Evolutionary conservation across 2,797 vertebrate genomes (phyloP).

Genomic region (Dendrocincla fuliginosa): DNA sequence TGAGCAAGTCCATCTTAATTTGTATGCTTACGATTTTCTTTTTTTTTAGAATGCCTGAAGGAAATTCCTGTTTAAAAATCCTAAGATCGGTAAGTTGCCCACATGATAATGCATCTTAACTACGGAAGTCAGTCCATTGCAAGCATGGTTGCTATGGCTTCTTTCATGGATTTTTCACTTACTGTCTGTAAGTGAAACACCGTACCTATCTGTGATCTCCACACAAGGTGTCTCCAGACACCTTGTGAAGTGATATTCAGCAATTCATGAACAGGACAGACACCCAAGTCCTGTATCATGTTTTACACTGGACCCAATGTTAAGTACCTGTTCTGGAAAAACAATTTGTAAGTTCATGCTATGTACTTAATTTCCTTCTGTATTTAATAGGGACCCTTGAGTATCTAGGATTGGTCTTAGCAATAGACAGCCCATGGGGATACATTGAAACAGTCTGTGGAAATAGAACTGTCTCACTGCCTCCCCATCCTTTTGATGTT

Average conservation of each 20-base stretch:
- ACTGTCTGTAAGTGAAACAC: neutral
- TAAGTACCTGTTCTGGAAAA: neutral
- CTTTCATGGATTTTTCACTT: neutral
- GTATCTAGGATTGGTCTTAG: neutral
- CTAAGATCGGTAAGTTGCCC: neutral
- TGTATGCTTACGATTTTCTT: neutral
- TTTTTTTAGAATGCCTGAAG: neutral
- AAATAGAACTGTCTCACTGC: neutral
- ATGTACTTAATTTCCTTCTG: neutral
- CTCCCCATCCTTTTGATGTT: neutral
- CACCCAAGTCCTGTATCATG: neutral
- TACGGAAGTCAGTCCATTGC: neutral
- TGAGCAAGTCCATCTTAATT: neutral
- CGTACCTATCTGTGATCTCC: neutral
- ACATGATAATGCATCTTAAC: neutral
- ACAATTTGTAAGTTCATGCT: neutral
- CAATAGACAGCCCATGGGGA: neutral
- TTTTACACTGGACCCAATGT: neutral
- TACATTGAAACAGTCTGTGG: neutral
- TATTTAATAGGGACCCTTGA: neutral
- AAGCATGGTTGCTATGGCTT: neutral
- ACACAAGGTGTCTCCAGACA: conserved; percentile 19
- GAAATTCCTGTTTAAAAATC: neutral
- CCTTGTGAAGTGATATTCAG: neutral
- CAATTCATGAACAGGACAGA: neutral